phyloP scores from a whole-genome alignment of 1,140 invertebrate species.

The Zaprionus ghesquierei region DNA sequence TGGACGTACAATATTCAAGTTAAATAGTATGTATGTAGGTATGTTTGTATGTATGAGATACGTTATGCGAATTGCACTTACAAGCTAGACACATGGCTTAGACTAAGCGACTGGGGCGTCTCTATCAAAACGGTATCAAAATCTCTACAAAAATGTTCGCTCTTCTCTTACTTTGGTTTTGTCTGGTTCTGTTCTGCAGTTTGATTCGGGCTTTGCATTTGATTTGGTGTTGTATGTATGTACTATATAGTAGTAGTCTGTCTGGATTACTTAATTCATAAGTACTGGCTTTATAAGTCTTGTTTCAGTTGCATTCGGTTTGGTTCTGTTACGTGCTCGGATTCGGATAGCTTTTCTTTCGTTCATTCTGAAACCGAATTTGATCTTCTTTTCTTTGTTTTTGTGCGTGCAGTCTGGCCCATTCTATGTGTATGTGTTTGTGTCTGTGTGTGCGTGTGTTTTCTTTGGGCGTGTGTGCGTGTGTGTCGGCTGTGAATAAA shows the following conservation, averaged over 20 bases:
- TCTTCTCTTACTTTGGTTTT: conserved; percentile 11
- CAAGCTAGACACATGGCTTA: conserved; percentile 38
- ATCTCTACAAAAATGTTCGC: conserved; percentile 58
- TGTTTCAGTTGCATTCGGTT: conserved; percentile 65
- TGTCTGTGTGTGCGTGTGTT: not conserved
- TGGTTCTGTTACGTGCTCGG: conserved; percentile 52
- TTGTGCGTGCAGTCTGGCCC: conserved; percentile 56
- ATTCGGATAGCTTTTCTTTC: conserved; percentile 37
- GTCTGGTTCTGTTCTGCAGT: conserved; percentile 9
- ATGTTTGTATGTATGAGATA: conserved; percentile 28
- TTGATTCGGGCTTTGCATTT: conserved; percentile 25
- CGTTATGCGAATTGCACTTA: conserved; percentile 47
- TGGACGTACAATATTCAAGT: conserved; percentile 51
- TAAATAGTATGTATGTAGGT: conserved; percentile 18
- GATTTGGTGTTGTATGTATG: conserved; percentile 34
- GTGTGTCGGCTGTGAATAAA: not conserved
- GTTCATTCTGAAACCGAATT: conserved; percentile 66
- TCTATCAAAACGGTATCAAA: conserved; percentile 65
- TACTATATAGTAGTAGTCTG: conserved; percentile 1
- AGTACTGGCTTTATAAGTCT: conserved; percentile 58
- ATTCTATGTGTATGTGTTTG: conserved; percentile 9
- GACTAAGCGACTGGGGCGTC: conserved; percentile 12
- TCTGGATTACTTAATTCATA: conserved; percentile 17
- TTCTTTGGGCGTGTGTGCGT: conserved; percentile 1
- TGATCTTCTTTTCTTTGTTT: not conserved